These are phyloP conservation scores for Camponotus pennsylvanicus DNA, from an alignment of 1,140 invertebrate genomes.

Conservation along the genomic window DNA sequence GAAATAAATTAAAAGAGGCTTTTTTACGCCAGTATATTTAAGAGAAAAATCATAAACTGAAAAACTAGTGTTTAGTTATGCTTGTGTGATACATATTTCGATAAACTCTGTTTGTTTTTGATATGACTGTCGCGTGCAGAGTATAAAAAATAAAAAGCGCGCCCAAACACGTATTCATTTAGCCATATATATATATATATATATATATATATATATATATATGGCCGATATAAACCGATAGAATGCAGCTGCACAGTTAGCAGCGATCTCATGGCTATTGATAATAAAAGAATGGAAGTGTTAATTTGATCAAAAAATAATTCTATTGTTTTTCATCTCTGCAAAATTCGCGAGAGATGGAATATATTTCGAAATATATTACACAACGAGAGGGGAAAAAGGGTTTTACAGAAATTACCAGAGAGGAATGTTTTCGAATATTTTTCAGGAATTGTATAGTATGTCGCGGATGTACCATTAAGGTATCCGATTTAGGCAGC, in stretches of 20 bases:
- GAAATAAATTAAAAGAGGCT: neutral
- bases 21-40: neutral
- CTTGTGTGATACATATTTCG: slow-evolving; percentile 19
- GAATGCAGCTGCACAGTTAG: slow-evolving; percentile 49
- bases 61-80: slow-evolving; percentile 51
- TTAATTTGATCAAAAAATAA: slow-evolving; percentile 59
- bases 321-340: slow-evolving; percentile 42
- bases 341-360: slow-evolving; percentile 36
- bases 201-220: neutral
- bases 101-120: slow-evolving; percentile 53
- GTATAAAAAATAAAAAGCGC: slow-evolving; percentile 46
- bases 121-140: slow-evolving; percentile 26
- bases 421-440: neutral
- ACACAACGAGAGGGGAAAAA: neutral
- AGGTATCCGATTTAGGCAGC: slow-evolving; percentile 93
- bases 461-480: slow-evolving; percentile 91
- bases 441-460: slow-evolving; percentile 93
- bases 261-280: slow-evolving; percentile 41
- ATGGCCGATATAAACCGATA: slow-evolving; percentile 23
- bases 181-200: neutral
- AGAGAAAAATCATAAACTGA: slow-evolving; percentile 27
- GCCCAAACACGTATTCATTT: slow-evolving; percentile 45
- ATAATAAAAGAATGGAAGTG: slow-evolving; percentile 62
- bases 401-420: slow-evolving; percentile 8
- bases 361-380: slow-evolving; percentile 37